Evolutionary conservation across 2,113 vertebrate species (phyloP).

Genomic region (Buteo buteo): DNA sequence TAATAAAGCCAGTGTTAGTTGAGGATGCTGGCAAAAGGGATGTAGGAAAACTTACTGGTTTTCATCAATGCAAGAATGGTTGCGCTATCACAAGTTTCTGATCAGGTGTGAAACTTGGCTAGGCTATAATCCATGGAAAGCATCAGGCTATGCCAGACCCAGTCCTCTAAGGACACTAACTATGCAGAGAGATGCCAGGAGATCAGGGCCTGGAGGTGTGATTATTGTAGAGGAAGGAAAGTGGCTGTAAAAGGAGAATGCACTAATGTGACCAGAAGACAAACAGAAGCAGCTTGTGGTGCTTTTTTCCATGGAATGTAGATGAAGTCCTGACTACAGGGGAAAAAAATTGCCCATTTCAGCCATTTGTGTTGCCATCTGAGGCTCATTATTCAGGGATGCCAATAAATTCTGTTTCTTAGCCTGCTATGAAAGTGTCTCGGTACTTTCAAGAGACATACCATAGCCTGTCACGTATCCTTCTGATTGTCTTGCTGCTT

Average conservation of each 20-base stretch:
- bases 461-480: fast-evolving
- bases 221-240: not conserved
- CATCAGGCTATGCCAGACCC: not conserved
- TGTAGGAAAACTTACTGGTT: not conserved
- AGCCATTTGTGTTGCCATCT: not conserved
- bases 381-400: not conserved
- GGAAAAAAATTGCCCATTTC: not conserved
- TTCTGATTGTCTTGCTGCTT: not conserved
- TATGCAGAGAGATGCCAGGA: not conserved
- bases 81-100: not conserved
- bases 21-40: not conserved
- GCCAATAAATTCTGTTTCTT: not conserved
- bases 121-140: not conserved
- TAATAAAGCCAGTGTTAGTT: not conserved
- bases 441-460: not conserved
- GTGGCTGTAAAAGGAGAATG: not conserved
- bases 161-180: not conserved
- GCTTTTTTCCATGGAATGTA: not conserved
- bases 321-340: not conserved
- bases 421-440: not conserved
- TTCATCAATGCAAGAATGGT: not conserved
- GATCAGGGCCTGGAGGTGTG: not conserved
- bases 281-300: not conserved
- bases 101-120: not conserved
- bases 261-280: not conserved